phyloP scores from a whole-genome alignment of 2,113 vertebrate genomes.

The Lasiurus cinereus region DNA sequence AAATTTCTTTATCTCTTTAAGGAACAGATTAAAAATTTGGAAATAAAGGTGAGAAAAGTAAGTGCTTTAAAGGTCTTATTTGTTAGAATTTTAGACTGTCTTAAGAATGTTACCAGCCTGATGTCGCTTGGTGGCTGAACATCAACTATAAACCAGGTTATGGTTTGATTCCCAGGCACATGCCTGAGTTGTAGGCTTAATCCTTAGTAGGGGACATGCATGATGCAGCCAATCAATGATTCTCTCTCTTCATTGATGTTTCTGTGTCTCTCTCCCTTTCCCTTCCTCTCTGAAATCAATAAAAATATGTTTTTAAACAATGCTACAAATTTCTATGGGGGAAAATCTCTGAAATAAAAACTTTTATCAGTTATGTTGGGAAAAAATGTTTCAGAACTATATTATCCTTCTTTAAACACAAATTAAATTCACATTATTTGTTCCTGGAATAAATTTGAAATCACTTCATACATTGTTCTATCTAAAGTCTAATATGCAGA shows the following conservation, averaged over 20 bases:
- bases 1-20: neutral
- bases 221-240: no score
- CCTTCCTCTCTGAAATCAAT: no score
- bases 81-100: neutral
- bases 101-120: neutral
- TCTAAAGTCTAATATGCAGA: neutral
- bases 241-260: no score
- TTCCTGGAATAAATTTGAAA: slow-evolving; percentile 34
- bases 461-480: neutral
- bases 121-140: no score
- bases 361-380: neutral
- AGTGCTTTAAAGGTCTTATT: neutral
- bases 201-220: no score
- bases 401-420: neutral
- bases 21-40: slow-evolving; percentile 20
- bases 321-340: neutral
- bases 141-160: no score
- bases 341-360: neutral
- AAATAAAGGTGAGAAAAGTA: slow-evolving; percentile 49
- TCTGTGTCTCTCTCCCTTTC: no score
- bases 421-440: slow-evolving; percentile 2
- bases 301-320: no score
- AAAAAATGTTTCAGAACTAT: neutral
- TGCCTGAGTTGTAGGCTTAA: no score
- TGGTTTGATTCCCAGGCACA: no score